phyloP scores from a whole-genome alignment of 2,888 invertebrate species.

The Vanessa cardui region DNA sequence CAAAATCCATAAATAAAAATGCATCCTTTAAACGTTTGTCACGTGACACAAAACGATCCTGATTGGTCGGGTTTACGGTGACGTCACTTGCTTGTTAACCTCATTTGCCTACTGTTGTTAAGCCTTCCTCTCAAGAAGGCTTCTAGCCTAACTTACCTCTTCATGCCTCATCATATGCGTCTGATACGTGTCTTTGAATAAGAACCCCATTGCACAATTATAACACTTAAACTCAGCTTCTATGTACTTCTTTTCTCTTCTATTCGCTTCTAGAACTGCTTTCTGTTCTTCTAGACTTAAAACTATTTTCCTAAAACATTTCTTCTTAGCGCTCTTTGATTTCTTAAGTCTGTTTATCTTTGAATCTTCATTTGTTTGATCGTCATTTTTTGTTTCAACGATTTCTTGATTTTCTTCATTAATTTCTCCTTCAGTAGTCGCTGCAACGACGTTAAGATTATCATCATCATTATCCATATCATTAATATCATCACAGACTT shows the following conservation, averaged over 20 bases:
- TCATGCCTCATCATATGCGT: constrained; percentile 79
- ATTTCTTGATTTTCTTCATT: constrained; percentile 26
- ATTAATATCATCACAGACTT: background rate
- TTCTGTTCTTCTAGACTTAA: constrained; percentile 70
- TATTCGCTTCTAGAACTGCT: constrained; percentile 60
- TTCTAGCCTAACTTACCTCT: constrained; percentile 55
- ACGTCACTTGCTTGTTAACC: too few species aligned
- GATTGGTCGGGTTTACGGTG: too few species aligned
- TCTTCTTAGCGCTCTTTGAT: constrained; percentile 44
- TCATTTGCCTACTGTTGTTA: too few species aligned
- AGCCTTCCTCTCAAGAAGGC: background rate
- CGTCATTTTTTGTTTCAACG: constrained; percentile 30
- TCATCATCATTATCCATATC: constrained; percentile 1
- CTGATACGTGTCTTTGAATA: constrained; percentile 74
- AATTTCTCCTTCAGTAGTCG: constrained; percentile 37
- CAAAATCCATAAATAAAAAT: too few species aligned
- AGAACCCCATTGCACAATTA: constrained; percentile 66
- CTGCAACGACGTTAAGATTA: constrained; percentile 21
- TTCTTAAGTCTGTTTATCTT: constrained; percentile 16
- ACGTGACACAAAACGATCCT: too few species aligned
- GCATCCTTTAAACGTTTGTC: too few species aligned
- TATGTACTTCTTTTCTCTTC: constrained; percentile 66
- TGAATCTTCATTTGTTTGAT: constrained; percentile 32
- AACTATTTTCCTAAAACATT: constrained; percentile 55
- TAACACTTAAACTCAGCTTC: constrained; percentile 72